Percentiles rank a stretch among this genome's conserved stretches.
phyloP scores from a whole-genome alignment of 2,113 vertebrate genomes.

The Psittacus erithacus region DNA sequence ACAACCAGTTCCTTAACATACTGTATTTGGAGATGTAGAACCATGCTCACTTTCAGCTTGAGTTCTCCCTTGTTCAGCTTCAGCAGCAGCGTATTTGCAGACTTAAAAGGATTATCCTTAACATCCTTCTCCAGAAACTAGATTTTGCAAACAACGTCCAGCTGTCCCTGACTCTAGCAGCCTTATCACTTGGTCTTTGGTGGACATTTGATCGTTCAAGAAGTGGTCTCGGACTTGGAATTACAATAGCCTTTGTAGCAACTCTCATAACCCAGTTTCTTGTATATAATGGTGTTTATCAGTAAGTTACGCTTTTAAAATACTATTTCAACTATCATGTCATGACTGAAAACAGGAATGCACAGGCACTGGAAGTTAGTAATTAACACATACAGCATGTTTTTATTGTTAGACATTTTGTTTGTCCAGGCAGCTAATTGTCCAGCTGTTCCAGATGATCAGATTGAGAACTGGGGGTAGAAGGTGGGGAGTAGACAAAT shows the following conservation, averaged over 20 bases:
- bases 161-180: conserved; percentile 82
- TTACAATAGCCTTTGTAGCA: conserved; percentile 84
- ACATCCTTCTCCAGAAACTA: conserved; percentile 77
- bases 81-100: background rate
- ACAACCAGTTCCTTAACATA: background rate
- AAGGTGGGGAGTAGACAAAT: background rate
- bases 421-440: background rate
- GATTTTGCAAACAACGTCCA: conserved; percentile 86
- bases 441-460: background rate
- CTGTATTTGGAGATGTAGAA: background rate
- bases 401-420: background rate
- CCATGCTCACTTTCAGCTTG: background rate
- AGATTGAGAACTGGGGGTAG: background rate
- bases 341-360: background rate
- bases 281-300: conserved; percentile 85
- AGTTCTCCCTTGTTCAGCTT: background rate
- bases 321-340: background rate
- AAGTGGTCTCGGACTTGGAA: conserved; percentile 85
- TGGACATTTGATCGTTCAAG: conserved; percentile 86
- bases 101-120: conserved; percentile 62
- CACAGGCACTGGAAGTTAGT: background rate
- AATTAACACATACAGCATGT: background rate
- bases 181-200: conserved; percentile 83
- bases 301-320: conserved; percentile 71
- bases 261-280: conserved; percentile 84